Evolutionary conservation across 2,888 invertebrate species (phyloP), one percentile per base, ranked within the genome.

Genomic region (Habroteleia sp.): DNA sequence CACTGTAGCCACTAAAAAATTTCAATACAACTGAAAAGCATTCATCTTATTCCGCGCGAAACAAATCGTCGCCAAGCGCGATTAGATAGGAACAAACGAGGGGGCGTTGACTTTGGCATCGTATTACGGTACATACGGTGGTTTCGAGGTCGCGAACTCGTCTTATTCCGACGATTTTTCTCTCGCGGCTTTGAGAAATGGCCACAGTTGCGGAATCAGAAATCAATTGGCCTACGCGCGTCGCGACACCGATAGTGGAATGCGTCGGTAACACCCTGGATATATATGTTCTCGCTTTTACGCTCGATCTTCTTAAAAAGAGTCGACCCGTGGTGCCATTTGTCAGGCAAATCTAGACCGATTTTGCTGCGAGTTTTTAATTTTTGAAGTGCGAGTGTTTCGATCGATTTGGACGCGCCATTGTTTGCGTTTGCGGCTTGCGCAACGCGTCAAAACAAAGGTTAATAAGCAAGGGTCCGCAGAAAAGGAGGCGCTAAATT

Each of bases 151-250:
- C 56, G 60, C 37, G 62, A 33, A 7, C 65, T 46, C 69, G 74
- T 82, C 82, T 86, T 84, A 83, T 84, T 82, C 81, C 77, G 52
- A 82, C 84, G 84, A 85, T 86, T 86, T 85, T 85, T 85, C 84
- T 82, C 78, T 68, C 77, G 68, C 33, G 76, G 78, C 81, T 80
- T 17, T 84, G 86, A 86, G 81, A 85, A 85, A 85, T 86, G 82
- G 80, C 81, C 79, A 78, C 79, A 82, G 81, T 83, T 83, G 75
- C 68, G 82, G 82, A 84, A 86, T 86, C 83, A 85, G 80, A 86
- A 85, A 86, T 86, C 85, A 85, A 85, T 86, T 86, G 84, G 80
- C 79, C 69, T 74, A 77, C 60, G 50, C 23, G 46, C 39, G 52
- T 56, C 14, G 58, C 25, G 62, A 41, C 48, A 56, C 27, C 29